Conservation (phyloP, 2,888 invertebrate species). For the Orthosia gothica region DNA sequence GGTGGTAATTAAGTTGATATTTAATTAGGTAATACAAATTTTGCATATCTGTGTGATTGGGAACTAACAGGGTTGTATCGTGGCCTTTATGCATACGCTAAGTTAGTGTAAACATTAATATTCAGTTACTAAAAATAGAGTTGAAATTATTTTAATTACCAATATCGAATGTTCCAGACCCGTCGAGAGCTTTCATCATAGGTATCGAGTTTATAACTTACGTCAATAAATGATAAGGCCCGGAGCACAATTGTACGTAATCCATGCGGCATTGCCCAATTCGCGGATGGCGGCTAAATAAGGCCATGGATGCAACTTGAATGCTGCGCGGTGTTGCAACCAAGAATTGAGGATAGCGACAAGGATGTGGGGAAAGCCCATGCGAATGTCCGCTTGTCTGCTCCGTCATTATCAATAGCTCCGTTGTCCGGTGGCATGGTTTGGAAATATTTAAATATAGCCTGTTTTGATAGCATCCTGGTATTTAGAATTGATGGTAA, state of each 20-base stretch:
- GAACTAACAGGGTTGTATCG: too few species aligned
- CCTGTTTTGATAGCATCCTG: conserved; percentile 15
- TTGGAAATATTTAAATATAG: conserved; percentile 54
- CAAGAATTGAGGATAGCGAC: conserved; percentile 73
- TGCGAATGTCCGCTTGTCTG: conserved; percentile 57
- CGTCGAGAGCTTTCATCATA: conserved; percentile 21
- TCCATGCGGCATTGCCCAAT: conserved; percentile 67
- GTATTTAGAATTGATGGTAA: background rate
- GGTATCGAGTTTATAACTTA: conserved; percentile 33
- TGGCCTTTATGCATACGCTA: too few species aligned
- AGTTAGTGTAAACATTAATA: too few species aligned
- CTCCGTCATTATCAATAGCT: conserved; percentile 45
- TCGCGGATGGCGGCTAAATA: conserved; percentile 69
- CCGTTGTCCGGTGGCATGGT: conserved; percentile 47
- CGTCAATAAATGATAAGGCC: conserved; percentile 33
- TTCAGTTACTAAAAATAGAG: too few species aligned
- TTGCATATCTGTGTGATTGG: too few species aligned
- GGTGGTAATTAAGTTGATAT: too few species aligned
- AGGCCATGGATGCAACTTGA: conserved; percentile 66
- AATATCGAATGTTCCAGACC: background rate
- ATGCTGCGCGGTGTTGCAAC: conserved; percentile 67
- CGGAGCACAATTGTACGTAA: conserved; percentile 51
- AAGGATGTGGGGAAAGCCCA: conserved; percentile 77
- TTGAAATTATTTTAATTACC: too few species aligned
- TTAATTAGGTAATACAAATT: too few species aligned